Conservation (phyloP, 2,888 invertebrate genomes). For the Diabrotica balteata region DNA sequence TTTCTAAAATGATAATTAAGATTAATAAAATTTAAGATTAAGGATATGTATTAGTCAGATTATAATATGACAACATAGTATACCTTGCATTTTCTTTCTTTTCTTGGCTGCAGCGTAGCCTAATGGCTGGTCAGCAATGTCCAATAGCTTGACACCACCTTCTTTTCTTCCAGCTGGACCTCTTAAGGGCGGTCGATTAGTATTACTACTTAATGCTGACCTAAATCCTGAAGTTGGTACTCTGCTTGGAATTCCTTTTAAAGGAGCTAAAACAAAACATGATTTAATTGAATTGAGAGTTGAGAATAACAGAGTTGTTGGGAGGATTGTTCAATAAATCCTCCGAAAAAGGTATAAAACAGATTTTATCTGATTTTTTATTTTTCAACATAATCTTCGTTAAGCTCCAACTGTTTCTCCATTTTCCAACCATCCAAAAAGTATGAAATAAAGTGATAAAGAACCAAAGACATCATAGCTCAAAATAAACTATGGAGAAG, state of each 20-base stretch:
- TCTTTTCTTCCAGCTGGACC: constrained; percentile 78
- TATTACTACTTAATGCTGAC: constrained; percentile 61
- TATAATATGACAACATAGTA: neutral
- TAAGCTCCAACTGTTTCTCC: no score
- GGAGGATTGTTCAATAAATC: no score
- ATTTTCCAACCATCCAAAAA: no score
- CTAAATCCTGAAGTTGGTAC: constrained; percentile 73
- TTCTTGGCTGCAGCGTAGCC: constrained; percentile 87
- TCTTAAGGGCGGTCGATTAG: constrained; percentile 66
- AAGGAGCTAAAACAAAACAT: constrained; percentile 71
- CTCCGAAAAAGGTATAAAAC: no score
- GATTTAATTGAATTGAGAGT: neutral
- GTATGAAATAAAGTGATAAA: no score
- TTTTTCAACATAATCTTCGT: no score
- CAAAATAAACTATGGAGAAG: no score
- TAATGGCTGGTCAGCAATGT: constrained; percentile 91
- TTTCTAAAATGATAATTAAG: constrained; percentile 57
- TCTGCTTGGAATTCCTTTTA: constrained; percentile 90
- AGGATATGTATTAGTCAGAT: no score
- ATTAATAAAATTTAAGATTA: no score
- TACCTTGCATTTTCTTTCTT: constrained; percentile 82
- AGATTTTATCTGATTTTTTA: no score
- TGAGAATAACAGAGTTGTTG: no score
- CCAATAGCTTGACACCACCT: constrained; percentile 92
- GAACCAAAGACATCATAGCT: no score